phyloP scores from a whole-genome alignment of 2,888 invertebrate genomes.

The Epistrophe grossulariae region DNA sequence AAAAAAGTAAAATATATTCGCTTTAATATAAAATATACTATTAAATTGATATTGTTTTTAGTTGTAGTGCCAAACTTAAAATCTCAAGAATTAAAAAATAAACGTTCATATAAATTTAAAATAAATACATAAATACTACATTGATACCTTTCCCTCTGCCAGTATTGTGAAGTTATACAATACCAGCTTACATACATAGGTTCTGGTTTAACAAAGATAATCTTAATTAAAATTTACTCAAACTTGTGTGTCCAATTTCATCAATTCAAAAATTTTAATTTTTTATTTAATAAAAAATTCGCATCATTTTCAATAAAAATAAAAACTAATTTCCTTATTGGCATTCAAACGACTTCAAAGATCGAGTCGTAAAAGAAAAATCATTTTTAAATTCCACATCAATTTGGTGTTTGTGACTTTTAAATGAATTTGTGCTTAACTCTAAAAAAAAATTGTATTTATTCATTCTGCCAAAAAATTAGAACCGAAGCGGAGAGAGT shows the following conservation, averaged over 20 bases:
- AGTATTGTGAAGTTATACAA: slow-evolving; percentile 53
- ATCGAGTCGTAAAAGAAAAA: slow-evolving; percentile 53
- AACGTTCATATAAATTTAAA: background rate
- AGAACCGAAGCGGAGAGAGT: slow-evolving; percentile 83
- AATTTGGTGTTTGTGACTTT: slow-evolving; percentile 47
- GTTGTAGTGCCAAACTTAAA: background rate
- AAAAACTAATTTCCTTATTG: slow-evolving; percentile 70
- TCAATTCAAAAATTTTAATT: slow-evolving; percentile 20
- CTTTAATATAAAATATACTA: too few relatives aligned
- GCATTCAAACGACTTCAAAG: slow-evolving; percentile 65
- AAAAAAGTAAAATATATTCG: too few relatives aligned
- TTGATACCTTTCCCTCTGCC: slow-evolving; percentile 17
- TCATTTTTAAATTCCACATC: slow-evolving; percentile 54
- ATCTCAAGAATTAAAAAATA: slow-evolving; percentile 4
- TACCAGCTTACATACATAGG: slow-evolving; percentile 43
- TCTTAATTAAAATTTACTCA: slow-evolving; percentile 38
- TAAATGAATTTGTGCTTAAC: slow-evolving; percentile 34
- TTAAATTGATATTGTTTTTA: background rate
- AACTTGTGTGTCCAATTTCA: slow-evolving; percentile 61
- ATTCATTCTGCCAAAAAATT: slow-evolving; percentile 64
- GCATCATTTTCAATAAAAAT: slow-evolving; percentile 38
- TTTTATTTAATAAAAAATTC: slow-evolving; percentile 26
- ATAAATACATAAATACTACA: background rate
- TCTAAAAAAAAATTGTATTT: slow-evolving; percentile 76
- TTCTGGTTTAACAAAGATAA: slow-evolving; percentile 53